Conservation (phyloP, 2,113 vertebrate genomes). For the Mormyrus iriodes region DNA sequence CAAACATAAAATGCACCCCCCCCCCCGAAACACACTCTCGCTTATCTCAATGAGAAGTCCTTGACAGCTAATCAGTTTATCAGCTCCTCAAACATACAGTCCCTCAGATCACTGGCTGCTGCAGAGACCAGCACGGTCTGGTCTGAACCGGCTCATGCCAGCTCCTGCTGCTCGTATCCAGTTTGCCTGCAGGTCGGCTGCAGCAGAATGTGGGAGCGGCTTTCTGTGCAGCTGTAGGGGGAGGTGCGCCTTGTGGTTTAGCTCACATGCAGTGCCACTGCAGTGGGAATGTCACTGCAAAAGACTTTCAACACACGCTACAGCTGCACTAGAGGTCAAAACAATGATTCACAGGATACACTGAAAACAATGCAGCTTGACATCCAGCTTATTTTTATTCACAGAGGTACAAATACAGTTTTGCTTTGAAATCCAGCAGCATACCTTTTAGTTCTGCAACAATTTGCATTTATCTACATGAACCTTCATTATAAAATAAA, state of each 20-base stretch:
- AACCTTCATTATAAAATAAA: neutral
- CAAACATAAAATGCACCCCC: neutral
- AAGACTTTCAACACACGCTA: slow-evolving; percentile 1
- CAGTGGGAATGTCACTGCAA: neutral
- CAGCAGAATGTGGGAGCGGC: slow-evolving; percentile 42
- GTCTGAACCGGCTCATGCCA: slow-evolving; percentile 56
- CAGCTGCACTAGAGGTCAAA: neutral
- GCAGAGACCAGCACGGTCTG: slow-evolving; percentile 49
- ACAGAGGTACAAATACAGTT: neutral
- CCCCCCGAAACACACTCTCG: neutral
- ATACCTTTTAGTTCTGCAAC: neutral
- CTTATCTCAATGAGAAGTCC: neutral
- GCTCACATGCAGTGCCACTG: slow-evolving; percentile 20
- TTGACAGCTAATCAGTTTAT: neutral
- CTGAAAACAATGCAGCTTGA: neutral
- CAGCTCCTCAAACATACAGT: slow-evolving; percentile 23
- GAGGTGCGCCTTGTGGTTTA: slow-evolving; percentile 10
- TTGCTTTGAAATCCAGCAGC: neutral
- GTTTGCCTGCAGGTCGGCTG: slow-evolving; percentile 60
- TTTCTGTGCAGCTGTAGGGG: slow-evolving; percentile 52
- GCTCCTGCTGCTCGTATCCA: slow-evolving; percentile 55
- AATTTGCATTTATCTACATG: neutral
- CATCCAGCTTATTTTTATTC: neutral
- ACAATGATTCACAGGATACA: neutral
- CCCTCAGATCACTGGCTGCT: slow-evolving; percentile 39